Evolutionary conservation across 1,140 invertebrate genomes (phyloP), one percentile per base, ranked within the genome.

Genomic region (Ceratoteleas bidentatus): DNA sequence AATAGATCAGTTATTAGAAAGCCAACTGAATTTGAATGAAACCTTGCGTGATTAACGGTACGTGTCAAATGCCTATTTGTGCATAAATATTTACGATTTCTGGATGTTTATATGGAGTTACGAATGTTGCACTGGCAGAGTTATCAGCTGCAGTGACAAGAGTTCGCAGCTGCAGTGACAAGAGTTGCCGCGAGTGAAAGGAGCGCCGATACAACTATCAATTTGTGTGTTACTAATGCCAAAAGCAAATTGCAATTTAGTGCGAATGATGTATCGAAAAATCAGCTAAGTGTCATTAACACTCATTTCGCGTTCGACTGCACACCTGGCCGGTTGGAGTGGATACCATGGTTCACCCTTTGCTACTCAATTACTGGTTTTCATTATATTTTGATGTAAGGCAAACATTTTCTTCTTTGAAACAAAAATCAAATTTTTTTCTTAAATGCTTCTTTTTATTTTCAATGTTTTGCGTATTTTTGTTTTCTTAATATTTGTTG

Each of bases 1-100:
- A 24, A 24, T 24, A 24, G 24, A 24, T 24, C 24, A 24, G 24
- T 40, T 40, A 11, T 40, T 40, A 11, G 36, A 40, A 40, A 40
- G 36, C 36, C 7, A 2, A 6, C 36, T 40, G 36, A 40, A 40
- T 40, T 40, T 8, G 10, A 40, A 40, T 40, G 36, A 40, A 40
- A 40, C 36, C 36, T 40, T 40, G 36, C 10, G 36, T 11, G 7
- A 11, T 8, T 40, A 40, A 40, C 36, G 10, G 36, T 11, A 40
- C 7, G 36, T 40, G 36, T 40, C 36, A 40, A 40, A 40, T 40
- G 36, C 36, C 7, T 40, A 0, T 40, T 24, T 24, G 24, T 11
- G 36, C 36, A 40, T 40, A 40, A 40, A 40, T 40, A 40, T 40
- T 40, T 40, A 40, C 36, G 36, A 40, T 40, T 40, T 40, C 36